A percentile compares a stretch with the other conserved stretches of the same genome.
Evolutionary conservation across 1,140 invertebrate genomes (phyloP).

Genomic region (Manduca sexta): DNA sequence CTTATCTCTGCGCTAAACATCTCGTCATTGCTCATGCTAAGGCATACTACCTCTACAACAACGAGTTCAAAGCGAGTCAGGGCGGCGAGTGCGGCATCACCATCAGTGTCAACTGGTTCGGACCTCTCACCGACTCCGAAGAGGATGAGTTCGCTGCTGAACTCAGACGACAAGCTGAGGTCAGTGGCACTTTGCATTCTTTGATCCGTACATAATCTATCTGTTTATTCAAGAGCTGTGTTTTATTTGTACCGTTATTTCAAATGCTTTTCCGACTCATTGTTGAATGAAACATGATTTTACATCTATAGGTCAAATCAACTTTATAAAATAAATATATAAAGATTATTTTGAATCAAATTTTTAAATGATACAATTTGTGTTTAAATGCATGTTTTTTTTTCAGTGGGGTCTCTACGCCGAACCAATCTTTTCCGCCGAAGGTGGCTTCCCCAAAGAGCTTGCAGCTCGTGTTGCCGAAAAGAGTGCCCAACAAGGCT

Average conservation of each 20-base stretch:
- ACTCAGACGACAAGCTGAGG: conserved; percentile 29
- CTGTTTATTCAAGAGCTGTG: not conserved
- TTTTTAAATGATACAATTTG: not conserved
- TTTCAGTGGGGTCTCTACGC: conserved; percentile 73
- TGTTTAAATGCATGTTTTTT: conserved; percentile 11
- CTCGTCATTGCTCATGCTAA: conserved; percentile 73
- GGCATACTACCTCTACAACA: conserved; percentile 63
- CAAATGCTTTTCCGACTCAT: no score
- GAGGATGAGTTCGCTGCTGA: conserved; percentile 72
- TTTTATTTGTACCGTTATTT: no score
- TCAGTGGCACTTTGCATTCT: conserved; percentile 6
- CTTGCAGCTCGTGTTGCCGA: conserved; percentile 71
- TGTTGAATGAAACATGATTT: no score
- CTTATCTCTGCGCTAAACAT: conserved; percentile 73
- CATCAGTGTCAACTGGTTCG: conserved; percentile 72
- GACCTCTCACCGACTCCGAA: conserved; percentile 56
- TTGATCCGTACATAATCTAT: not conserved
- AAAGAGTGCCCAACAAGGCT: conserved; percentile 71
- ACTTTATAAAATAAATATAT: no score
- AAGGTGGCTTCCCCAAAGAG: conserved; percentile 76
- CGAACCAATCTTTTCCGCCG: conserved; percentile 74
- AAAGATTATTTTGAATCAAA: no score
- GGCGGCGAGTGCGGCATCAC: conserved; percentile 73
- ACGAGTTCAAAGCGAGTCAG: conserved; percentile 41
- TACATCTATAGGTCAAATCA: no score